Conservation (phyloP, 2,113 vertebrate species). For the Phalacrocorax brasilianus region DNA sequence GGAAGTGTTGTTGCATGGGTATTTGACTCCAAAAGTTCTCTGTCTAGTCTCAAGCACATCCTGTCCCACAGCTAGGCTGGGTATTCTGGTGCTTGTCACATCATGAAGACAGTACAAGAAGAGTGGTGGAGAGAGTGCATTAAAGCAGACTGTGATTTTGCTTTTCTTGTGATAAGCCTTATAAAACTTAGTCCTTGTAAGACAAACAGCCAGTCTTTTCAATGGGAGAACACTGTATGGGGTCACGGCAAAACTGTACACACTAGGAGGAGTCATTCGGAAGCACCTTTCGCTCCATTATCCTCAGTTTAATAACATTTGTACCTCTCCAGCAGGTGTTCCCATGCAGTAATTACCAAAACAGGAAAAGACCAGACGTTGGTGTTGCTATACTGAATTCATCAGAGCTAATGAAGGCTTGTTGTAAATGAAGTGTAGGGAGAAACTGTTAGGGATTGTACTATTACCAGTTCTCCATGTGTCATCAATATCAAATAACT, state of each 20-base stretch:
- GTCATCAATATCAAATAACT: not conserved
- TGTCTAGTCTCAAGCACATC: not conserved
- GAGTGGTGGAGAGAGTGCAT: not conserved
- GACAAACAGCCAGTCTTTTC: not conserved
- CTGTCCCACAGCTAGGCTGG: not conserved
- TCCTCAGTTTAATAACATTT: not conserved
- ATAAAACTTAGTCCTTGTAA: not conserved
- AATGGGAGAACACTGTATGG: rapidly evolving
- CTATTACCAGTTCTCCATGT: not conserved
- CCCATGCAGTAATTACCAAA: not conserved
- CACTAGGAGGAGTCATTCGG: not conserved
- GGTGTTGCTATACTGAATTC: not conserved
- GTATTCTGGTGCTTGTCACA: not conserved
- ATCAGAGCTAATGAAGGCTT: not conserved
- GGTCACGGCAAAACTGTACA: not conserved
- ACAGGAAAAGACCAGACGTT: not conserved
- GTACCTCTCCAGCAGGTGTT: not conserved
- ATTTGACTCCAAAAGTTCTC: not conserved
- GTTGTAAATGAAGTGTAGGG: not conserved
- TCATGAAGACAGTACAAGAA: not conserved
- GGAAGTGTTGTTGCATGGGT: not conserved
- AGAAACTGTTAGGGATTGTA: not conserved
- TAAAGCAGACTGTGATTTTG: not conserved
- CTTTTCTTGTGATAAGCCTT: not conserved
- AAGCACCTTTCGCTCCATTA: not conserved